phyloP scores from a whole-genome alignment of 2,888 invertebrate genomes.

The Phengaris alcon region DNA sequence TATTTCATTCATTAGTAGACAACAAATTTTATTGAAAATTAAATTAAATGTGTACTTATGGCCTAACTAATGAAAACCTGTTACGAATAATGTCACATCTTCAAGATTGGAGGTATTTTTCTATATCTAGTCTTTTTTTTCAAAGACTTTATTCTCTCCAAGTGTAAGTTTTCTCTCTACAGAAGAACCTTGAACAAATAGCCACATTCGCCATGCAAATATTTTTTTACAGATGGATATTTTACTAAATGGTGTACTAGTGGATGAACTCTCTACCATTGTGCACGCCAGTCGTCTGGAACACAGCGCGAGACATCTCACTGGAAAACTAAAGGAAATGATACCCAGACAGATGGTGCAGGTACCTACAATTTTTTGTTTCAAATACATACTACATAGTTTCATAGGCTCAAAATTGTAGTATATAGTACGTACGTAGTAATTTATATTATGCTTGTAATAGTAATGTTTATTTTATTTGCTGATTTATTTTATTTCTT shows the following conservation, averaged over 20 bases:
- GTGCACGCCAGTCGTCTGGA: slow-evolving; percentile 86
- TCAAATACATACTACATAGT: neutral
- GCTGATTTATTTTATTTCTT: slow-evolving; percentile 9
- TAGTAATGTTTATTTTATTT: neutral
- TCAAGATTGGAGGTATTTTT: too few species aligned
- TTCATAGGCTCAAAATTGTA: neutral
- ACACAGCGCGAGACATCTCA: slow-evolving; percentile 83
- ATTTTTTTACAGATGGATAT: slow-evolving; percentile 81
- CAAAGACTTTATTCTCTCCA: too few species aligned
- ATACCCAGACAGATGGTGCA: slow-evolving; percentile 93
- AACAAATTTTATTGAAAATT: too few species aligned
- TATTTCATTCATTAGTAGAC: neutral
- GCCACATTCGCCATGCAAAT: too few species aligned
- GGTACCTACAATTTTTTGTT: slow-evolving; percentile 46
- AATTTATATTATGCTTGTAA: too few species aligned
- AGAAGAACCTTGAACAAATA: too few species aligned
- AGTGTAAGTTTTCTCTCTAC: too few species aligned
- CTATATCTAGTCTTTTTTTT: too few species aligned
- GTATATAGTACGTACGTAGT: too few species aligned
- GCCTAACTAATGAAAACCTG: too few species aligned
- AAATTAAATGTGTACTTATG: too few species aligned
- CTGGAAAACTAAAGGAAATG: slow-evolving; percentile 87
- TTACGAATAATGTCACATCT: too few species aligned
- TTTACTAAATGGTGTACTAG: slow-evolving; percentile 86
- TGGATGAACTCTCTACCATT: slow-evolving; percentile 92